phyloP scores from a whole-genome alignment of 2,888 invertebrate genomes.

The Drosophila fulvimacula region DNA sequence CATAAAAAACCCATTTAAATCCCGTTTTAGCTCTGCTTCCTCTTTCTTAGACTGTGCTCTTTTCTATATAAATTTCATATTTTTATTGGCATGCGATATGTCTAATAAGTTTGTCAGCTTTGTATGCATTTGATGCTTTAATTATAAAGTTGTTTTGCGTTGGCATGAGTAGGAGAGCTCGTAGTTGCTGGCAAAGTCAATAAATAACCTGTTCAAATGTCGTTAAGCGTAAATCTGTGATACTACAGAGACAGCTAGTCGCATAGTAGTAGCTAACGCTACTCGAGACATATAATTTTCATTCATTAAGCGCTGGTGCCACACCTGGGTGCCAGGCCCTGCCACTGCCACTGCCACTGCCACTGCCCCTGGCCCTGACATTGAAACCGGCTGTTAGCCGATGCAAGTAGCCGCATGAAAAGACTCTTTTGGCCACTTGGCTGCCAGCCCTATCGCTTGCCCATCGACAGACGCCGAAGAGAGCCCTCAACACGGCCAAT shows the following conservation, averaged over 20 bases:
- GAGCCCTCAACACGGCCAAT: slow-evolving; percentile 42
- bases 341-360: not conserved
- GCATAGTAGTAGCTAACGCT: not conserved
- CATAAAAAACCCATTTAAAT: not conserved
- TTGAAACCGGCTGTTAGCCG: slow-evolving; percentile 45
- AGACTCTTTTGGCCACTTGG: slow-evolving; percentile 38
- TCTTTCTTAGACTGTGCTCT: not conserved
- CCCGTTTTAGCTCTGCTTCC: not conserved
- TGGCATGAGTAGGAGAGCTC: slow-evolving; percentile 12
- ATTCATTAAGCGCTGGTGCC: slow-evolving; percentile 60
- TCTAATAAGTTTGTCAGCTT: slow-evolving; percentile 32
- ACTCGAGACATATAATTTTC: slow-evolving; percentile 55
- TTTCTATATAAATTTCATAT: slow-evolving; percentile 23
- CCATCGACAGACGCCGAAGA: slow-evolving; percentile 42
- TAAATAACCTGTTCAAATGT: slow-evolving; percentile 67
- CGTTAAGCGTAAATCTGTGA: slow-evolving; percentile 55
- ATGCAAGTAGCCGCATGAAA: slow-evolving; percentile 56
- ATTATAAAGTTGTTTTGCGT: slow-evolving; percentile 53
- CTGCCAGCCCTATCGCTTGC: slow-evolving; percentile 64
- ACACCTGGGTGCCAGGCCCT: slow-evolving; percentile 39
- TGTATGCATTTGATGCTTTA: slow-evolving; percentile 70
- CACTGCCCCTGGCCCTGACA: slow-evolving; percentile 32
- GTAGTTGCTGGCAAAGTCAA: slow-evolving; percentile 34
- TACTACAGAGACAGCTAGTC: slow-evolving; percentile 12
- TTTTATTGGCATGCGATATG: slow-evolving; percentile 38